Base-by-base conservation (phyloP, 2,113 vertebrate genomes). In the Eupsittula cactorum region DNA sequence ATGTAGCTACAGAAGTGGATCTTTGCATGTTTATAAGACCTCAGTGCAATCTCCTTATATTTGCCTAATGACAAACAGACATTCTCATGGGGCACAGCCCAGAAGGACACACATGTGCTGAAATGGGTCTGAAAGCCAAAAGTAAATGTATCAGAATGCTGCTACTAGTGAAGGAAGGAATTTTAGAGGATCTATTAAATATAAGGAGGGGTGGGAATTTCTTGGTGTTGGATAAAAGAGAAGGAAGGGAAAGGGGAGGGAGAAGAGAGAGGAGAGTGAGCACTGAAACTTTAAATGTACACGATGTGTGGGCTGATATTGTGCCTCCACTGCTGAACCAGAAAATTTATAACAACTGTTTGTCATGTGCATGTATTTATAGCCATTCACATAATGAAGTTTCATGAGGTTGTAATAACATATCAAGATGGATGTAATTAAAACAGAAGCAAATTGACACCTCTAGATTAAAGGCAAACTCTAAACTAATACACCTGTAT, bases 371-470 rank as follows among this genome's bases (percentile, higher is more conserved):
- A 10, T 97, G 71, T 97, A 97, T 97, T 97, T 97, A 98, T 97
- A 97, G 93, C 94, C 91, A 94, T 97, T 98, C 97, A 97, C 97
- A 95, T 97, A 98, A 97, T 98, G 96, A 97, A 97, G 94, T 98
- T 98, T 97, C 97, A 94, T 96, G 94, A 97, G 96, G 95, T 97
- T 97, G 96, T 97, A 98, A 97, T 98, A 97, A 97, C 97, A 91
- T 97, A 97, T 97, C 96, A 97, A 97, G 97, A 97, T 97, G 97
- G 94, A 96, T 98, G 96, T 98, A 98, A 98, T 98, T 98, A 98
- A 98, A 98, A 96, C 95, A 95, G 96, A 98, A 98, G 95, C 97
- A 98, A 97, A 98, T 97, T 97, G 98, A 98, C 98, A 98, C 97
- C 96, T 96, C 94, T 86, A 97, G 98, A 98, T 98, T 95, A 97